Conservation (phyloP, 1,140 invertebrate species). For the Drosophila kanapiae region DNA sequence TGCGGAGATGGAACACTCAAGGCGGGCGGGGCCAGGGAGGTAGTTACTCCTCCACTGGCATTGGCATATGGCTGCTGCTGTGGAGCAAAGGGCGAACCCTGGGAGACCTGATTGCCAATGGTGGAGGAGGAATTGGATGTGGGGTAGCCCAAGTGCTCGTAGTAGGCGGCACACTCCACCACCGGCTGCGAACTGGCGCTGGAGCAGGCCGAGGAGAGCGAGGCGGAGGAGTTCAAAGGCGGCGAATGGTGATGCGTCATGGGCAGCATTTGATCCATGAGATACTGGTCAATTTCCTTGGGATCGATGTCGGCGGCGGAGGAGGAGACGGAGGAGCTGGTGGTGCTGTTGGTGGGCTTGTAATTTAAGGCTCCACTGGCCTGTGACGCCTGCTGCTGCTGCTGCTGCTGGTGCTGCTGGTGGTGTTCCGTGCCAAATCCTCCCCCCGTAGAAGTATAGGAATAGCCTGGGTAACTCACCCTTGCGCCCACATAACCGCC, state of each 20-base stretch:
- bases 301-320: constrained; percentile 76
- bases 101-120: constrained; percentile 19
- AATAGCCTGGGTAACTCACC: constrained; percentile 47
- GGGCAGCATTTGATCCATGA: constrained; percentile 84
- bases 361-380: constrained; percentile 82
- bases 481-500: constrained; percentile 45
- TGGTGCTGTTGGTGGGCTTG: constrained; percentile 39
- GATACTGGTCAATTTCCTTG: constrained; percentile 85
- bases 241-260: constrained; percentile 68
- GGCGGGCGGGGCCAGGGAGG: constrained; percentile 21
- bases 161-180: constrained; percentile 61
- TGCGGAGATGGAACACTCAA: constrained; percentile 31
- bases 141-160: constrained; percentile 63
- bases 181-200: constrained; percentile 71
- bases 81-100: constrained; percentile 25
- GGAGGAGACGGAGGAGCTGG: background rate
- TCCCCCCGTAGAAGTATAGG: constrained; percentile 49
- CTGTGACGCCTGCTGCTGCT: constrained; percentile 55
- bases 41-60: background rate
- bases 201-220: constrained; percentile 73
- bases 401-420: constrained; percentile 16
- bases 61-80: constrained; percentile 42
- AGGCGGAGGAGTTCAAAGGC: constrained; percentile 71
- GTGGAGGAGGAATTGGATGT: constrained; percentile 2
- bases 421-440: constrained; percentile 27